These are phyloP conservation scores for Drosophila neotestacea DNA, from an alignment of 2,888 invertebrate genomes.

Conservation along the genomic window DNA sequence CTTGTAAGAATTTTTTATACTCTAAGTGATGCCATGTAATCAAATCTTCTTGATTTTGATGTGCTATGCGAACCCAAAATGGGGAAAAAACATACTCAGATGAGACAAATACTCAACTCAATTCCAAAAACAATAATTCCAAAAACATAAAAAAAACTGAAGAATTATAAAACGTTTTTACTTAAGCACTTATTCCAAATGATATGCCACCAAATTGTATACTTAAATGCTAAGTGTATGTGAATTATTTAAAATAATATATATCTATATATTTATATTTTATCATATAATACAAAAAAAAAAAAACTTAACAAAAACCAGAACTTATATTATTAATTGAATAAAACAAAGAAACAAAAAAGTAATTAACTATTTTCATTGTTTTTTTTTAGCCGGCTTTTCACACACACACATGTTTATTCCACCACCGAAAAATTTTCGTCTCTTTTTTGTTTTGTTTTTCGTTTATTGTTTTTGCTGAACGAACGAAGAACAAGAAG, in stretches of 20 bases:
- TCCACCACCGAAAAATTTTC: slow-evolving; percentile 9
- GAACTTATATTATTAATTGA: slow-evolving; percentile 62
- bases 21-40: slow-evolving; percentile 53
- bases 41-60: slow-evolving; percentile 46
- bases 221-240: slow-evolving; percentile 59
- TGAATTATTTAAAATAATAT: slow-evolving; percentile 53
- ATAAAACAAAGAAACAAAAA: slow-evolving; percentile 54
- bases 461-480: slow-evolving; percentile 16
- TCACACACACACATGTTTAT: slow-evolving; percentile 10
- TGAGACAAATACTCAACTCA: slow-evolving; percentile 43
- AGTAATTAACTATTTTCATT: slow-evolving; percentile 47
- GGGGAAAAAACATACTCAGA: slow-evolving; percentile 28
- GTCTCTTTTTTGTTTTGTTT: slow-evolving; percentile 25
- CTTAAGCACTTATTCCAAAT: slow-evolving; percentile 72
- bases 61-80: slow-evolving; percentile 39
- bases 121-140: slow-evolving; percentile 42
- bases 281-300: slow-evolving; percentile 20
- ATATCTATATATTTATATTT: slow-evolving; percentile 39
- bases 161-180: slow-evolving; percentile 30
- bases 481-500: neutral
- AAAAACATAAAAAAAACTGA: slow-evolving; percentile 30
- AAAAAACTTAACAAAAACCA: slow-evolving; percentile 40
- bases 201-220: slow-evolving; percentile 75
- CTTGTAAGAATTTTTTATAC: slow-evolving; percentile 50
- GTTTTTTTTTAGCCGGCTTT: slow-evolving; percentile 43